These are phyloP conservation scores for Lasioglossum vierecki DNA, from an alignment of 2,888 invertebrate genomes.

Conservation along the genomic window DNA sequence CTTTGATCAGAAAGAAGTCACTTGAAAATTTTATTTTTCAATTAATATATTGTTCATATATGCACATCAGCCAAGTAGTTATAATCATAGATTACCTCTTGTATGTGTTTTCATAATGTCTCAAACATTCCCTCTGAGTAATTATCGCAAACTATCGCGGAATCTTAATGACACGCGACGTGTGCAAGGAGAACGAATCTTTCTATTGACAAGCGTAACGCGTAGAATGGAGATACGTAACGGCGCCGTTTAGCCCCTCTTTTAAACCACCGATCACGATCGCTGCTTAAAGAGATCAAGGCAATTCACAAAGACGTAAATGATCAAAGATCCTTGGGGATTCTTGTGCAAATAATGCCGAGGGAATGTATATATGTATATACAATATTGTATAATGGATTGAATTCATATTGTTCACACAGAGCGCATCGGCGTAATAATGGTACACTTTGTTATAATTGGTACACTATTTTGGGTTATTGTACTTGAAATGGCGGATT, in stretches of 20 bases:
- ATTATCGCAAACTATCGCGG: conserved; percentile 12
- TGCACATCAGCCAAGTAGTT: no score
- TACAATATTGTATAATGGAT: background rate
- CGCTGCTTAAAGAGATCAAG: conserved; percentile 57
- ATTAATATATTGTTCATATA: no score
- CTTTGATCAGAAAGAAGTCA: no score
- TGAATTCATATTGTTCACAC: background rate
- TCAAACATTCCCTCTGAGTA: background rate
- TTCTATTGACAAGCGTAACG: conserved; percentile 17
- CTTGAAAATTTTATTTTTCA: no score
- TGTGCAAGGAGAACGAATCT: background rate
- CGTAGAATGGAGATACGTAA: conserved; percentile 24
- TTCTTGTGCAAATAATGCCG: conserved; percentile 24
- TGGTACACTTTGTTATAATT: no score
- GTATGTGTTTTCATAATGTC: no score
- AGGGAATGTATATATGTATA: background rate
- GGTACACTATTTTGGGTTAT: background rate
- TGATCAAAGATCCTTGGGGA: conserved; percentile 23
- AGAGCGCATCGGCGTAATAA: background rate
- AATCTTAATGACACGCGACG: conserved; percentile 4
- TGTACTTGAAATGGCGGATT: background rate
- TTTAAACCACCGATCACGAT: conserved; percentile 47
- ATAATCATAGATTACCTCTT: no score
- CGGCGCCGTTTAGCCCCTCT: background rate
- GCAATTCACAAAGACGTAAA: conserved; percentile 29